Percentiles rank a stretch among this genome's conserved stretches.
Conservation (phyloP, 2,113 vertebrate genomes). For the Notarius lentiginosus region DNA sequence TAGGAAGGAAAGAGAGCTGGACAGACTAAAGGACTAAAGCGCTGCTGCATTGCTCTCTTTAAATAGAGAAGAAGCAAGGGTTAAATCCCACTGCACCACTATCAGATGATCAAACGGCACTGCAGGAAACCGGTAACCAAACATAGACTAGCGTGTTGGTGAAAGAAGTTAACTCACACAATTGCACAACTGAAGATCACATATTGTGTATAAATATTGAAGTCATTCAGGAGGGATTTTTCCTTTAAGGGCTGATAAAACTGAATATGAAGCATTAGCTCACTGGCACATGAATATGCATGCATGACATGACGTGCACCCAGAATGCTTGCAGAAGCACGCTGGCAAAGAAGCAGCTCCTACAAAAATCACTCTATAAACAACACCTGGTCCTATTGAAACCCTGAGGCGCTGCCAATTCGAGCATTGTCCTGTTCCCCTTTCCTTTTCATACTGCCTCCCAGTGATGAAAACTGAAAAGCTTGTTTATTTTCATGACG, state of each 20-base stretch:
- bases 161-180: background rate
- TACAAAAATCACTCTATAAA: constrained; percentile 40
- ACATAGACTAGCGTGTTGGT: background rate
- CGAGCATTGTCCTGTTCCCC: constrained; percentile 19
- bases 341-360: background rate
- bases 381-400: constrained; percentile 47
- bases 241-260: background rate
- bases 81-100: background rate
- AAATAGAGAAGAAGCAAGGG: background rate
- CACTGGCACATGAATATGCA: constrained; percentile 36
- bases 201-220: background rate
- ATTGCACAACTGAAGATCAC: background rate
- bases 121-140: background rate
- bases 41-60: background rate
- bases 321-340: constrained; percentile 13
- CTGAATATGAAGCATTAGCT: background rate
- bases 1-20: background rate
- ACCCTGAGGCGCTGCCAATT: constrained; percentile 5
- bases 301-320: background rate
- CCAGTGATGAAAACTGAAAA: constrained; percentile 19
- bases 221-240: background rate
- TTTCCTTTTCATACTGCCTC: constrained; percentile 10
- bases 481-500: constrained; percentile 22
- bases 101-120: background rate
- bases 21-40: background rate